phyloP scores from a whole-genome alignment of 2,888 invertebrate species.

The Pseudococcus jackbeardsleyi region DNA sequence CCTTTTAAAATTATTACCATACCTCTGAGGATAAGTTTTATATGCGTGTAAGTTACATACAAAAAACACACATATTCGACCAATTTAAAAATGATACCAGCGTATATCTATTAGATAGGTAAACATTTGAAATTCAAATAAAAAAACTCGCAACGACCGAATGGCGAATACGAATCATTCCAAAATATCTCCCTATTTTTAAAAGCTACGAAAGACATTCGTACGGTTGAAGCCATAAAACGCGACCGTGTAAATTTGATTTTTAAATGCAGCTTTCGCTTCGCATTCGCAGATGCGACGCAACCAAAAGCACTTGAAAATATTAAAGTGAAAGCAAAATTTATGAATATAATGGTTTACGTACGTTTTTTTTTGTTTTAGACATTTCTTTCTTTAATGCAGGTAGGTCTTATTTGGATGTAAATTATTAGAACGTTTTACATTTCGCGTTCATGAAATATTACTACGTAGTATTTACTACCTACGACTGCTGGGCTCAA shows the following conservation, averaged over 20 bases:
- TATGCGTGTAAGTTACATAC: no score
- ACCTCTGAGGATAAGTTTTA: neutral
- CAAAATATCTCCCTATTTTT: neutral
- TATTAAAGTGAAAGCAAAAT: neutral
- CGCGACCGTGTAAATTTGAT: neutral
- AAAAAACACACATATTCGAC: neutral
- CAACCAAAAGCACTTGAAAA: neutral
- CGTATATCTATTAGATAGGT: neutral
- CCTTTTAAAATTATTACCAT: neutral
- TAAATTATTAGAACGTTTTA: neutral
- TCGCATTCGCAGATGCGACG: neutral
- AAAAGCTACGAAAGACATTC: neutral
- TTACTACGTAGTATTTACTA: neutral
- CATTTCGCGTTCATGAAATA: neutral
- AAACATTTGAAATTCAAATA: constrained; percentile 42
- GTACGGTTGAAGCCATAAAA: neutral
- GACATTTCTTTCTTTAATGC: neutral
- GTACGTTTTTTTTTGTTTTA: neutral
- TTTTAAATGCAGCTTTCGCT: neutral
- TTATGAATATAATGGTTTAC: neutral
- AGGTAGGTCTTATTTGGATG: neutral
- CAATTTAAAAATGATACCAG: neutral
- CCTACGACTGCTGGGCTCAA: no score
- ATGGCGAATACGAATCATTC: neutral
- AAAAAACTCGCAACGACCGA: neutral